phyloP scores from a whole-genome alignment of 2,888 invertebrate genomes.

The Lissocephala sabroskyi region DNA sequence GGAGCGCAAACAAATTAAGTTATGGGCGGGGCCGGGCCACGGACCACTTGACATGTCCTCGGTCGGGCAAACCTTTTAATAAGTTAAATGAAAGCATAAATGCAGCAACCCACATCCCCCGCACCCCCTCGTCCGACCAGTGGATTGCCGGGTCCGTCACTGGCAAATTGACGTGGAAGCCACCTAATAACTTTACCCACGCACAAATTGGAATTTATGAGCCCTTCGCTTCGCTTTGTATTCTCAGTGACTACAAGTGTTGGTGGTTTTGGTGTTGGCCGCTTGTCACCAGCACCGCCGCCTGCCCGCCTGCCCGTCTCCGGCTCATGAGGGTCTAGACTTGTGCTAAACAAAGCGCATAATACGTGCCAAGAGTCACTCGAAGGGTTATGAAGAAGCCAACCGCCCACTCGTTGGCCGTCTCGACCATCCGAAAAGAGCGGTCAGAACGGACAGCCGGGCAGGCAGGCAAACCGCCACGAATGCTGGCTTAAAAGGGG shows the following conservation, averaged over 20 bases:
- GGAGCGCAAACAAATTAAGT: slow-evolving; percentile 36
- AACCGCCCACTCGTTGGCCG: background rate
- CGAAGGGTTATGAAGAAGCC: slow-evolving; percentile 38
- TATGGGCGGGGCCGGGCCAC: slow-evolving; percentile 22
- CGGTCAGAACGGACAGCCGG: background rate
- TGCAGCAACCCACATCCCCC: no score
- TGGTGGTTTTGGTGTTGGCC: background rate
- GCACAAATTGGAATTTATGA: slow-evolving; percentile 61
- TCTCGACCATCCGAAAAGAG: slow-evolving; percentile 1
- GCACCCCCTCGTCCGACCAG: slow-evolving; percentile 19
- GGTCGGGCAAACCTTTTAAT: slow-evolving; percentile 14
- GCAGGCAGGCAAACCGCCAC: background rate
- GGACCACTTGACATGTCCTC: slow-evolving; percentile 41
- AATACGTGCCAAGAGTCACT: slow-evolving; percentile 31
- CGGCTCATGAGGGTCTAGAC: background rate
- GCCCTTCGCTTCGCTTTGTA: slow-evolving; percentile 24
- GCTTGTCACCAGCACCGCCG: slow-evolving; percentile 5
- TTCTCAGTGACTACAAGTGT: background rate
- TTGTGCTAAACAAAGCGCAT: slow-evolving; percentile 46
- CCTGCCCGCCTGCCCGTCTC: slow-evolving; percentile 1
- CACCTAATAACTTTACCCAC: slow-evolving; percentile 57
- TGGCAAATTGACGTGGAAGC: slow-evolving; percentile 21
- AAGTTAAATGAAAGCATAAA: slow-evolving; percentile 50
- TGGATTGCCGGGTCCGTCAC: background rate
- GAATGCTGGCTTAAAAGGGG: no score